A percentile compares a stretch with the other conserved stretches of the same genome.
Conservation (phyloP, 1,140 invertebrate genomes). For the Cardiocondyla obscurior region DNA sequence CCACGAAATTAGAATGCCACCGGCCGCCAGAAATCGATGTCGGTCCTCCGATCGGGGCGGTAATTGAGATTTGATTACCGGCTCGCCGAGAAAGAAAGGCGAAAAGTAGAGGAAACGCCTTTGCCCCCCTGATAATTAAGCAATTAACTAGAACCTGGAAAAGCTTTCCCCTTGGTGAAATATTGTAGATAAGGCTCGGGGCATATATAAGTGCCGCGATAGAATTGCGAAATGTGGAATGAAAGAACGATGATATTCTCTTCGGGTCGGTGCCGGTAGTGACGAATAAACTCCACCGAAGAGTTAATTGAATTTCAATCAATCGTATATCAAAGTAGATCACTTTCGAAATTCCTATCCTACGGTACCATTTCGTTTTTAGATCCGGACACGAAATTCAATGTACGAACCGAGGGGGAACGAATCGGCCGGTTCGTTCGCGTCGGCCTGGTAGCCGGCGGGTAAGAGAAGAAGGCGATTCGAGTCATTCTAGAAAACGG, state of each 20-base stretch:
- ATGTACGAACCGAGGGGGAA: conserved; percentile 8
- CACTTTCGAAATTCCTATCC: neutral
- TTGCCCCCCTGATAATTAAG: conserved; percentile 8
- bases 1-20: conserved; percentile 58
- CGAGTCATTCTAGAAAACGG: conserved; percentile 66
- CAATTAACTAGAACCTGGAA: neutral
- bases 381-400: conserved; percentile 25
- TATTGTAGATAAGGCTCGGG: too few relatives aligned
- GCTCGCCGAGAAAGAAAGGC: neutral
- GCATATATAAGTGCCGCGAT: too few relatives aligned
- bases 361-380: neutral
- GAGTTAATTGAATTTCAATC: too few relatives aligned
- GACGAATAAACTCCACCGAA: too few relatives aligned
- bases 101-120: neutral
- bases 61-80: conserved; percentile 52
- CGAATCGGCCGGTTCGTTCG: conserved; percentile 16
- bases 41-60: conserved; percentile 36
- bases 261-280: too few relatives aligned
- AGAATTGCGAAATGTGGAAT: neutral
- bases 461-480: conserved; percentile 49
- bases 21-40: conserved; percentile 60
- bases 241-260: too few relatives aligned
- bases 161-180: neutral
- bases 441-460: conserved; percentile 11
- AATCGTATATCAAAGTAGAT: neutral